These are phyloP conservation scores for Drosophila serrata DNA, from an alignment of 1,140 invertebrate species.

Conservation along the genomic window DNA sequence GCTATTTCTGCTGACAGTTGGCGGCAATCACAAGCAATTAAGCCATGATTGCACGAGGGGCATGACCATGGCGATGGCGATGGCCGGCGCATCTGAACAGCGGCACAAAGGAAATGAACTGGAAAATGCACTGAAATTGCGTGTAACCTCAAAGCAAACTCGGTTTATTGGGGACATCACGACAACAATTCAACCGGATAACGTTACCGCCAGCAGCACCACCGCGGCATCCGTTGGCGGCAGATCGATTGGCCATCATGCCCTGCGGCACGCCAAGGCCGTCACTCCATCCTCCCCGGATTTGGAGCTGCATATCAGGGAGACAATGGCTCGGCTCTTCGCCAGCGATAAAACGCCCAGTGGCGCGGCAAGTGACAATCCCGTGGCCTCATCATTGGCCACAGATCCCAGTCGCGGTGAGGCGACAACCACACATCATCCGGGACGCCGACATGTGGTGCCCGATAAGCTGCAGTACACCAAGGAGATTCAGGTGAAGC, in stretches of 20 bases:
- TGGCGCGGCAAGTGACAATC: conserved; percentile 20
- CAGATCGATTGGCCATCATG: conserved; percentile 55
- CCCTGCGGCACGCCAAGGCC: conserved; percentile 52
- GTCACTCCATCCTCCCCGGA: conserved; percentile 4
- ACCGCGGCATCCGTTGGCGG: background rate
- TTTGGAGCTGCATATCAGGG: conserved; percentile 62
- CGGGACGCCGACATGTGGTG: conserved; percentile 75
- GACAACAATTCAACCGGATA: conserved; percentile 54
- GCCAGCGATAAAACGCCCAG: conserved; percentile 40
- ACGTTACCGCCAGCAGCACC: conserved; percentile 15
- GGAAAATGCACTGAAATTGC: conserved; percentile 73
- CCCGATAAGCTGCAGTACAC: conserved; percentile 83
- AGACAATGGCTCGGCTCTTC: conserved; percentile 53
- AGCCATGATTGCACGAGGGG: conserved; percentile 52
- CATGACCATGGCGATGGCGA: conserved; percentile 11
- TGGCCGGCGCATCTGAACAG: conserved; percentile 40
- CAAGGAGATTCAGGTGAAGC: conserved; percentile 86
- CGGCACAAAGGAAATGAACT: conserved; percentile 68
- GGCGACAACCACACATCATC: conserved; percentile 63
- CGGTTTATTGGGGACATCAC: conserved; percentile 65
- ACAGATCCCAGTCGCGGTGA: conserved; percentile 33
- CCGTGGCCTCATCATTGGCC: conserved; percentile 32
- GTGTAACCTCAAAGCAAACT: conserved; percentile 55
- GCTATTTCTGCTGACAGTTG: conserved; percentile 80
- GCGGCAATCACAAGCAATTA: conserved; percentile 70